Conservation (phyloP, 2,888 invertebrate genomes). For the Chymomyza caudatula region DNA sequence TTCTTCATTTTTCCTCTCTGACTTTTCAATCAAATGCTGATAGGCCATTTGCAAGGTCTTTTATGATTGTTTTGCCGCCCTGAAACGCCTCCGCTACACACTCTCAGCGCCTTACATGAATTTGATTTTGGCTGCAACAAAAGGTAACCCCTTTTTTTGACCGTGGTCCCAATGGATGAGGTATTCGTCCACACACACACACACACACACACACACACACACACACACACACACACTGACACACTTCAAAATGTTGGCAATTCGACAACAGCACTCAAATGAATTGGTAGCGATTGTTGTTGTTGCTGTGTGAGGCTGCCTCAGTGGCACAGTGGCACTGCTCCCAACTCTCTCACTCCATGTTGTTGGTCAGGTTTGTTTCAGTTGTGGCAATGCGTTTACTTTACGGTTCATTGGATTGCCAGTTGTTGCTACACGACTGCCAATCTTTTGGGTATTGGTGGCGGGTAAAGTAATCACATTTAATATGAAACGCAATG, state of each 20-base stretch:
- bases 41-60: conserved; percentile 45
- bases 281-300: conserved; percentile 63
- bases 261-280: conserved; percentile 72
- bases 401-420: conserved; percentile 66
- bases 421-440: conserved; percentile 20
- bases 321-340: not conserved
- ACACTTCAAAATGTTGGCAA: conserved; percentile 66
- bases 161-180: conserved; percentile 50
- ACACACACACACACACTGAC: too few relatives aligned
- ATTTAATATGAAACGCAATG: conserved; percentile 74
- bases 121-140: conserved; percentile 6
- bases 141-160: conserved; percentile 57
- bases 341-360: not conserved
- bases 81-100: not conserved
- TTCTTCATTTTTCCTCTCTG: conserved; percentile 9
- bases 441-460: conserved; percentile 64
- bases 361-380: not conserved
- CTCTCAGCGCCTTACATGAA: not conserved
- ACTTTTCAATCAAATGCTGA: conserved; percentile 65
- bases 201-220: too few relatives aligned
- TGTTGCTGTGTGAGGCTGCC: not conserved
- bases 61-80: conserved; percentile 40
- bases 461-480: conserved; percentile 60
- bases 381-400: conserved; percentile 54
- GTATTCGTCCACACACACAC: not conserved